Conservation (phyloP, 2,888 invertebrate species). For the Lasioglossum oenotherae region DNA sequence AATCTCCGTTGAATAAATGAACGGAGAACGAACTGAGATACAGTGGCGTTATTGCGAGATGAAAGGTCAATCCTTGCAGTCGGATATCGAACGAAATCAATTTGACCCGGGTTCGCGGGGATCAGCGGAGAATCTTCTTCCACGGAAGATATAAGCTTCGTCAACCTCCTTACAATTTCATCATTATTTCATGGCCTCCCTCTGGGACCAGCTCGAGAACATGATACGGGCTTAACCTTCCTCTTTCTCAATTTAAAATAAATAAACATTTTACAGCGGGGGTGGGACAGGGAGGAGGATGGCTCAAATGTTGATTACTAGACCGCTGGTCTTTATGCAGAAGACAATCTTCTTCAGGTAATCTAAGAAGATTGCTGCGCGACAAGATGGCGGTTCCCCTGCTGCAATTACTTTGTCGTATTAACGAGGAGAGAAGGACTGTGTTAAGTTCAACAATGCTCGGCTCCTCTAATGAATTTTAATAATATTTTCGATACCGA, state of each 20-base stretch:
- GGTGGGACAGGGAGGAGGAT: background rate
- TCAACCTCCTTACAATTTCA: conserved; percentile 2
- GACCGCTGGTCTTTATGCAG: background rate
- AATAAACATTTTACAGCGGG: background rate
- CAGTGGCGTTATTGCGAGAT: background rate
- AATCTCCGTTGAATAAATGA: conserved; percentile 5
- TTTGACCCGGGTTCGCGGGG: background rate
- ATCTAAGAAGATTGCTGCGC: background rate
- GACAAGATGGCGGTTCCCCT: background rate
- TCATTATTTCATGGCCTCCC: background rate
- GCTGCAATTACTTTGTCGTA: background rate
- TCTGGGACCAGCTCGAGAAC: background rate
- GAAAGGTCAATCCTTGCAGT: conserved; percentile 11
- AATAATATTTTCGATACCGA: background rate
- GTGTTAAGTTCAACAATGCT: background rate
- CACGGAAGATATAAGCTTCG: background rate
- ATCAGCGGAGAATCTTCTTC: background rate
- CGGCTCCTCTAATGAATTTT: background rate
- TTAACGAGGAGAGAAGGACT: background rate
- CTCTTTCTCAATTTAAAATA: background rate
- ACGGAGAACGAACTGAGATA: background rate
- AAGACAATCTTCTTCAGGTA: background rate
- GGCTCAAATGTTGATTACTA: background rate
- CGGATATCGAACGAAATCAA: conserved; percentile 8
- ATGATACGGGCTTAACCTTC: background rate